Base-by-base conservation (phyloP, 2,113 vertebrate species). In the Corvus cornix region DNA sequence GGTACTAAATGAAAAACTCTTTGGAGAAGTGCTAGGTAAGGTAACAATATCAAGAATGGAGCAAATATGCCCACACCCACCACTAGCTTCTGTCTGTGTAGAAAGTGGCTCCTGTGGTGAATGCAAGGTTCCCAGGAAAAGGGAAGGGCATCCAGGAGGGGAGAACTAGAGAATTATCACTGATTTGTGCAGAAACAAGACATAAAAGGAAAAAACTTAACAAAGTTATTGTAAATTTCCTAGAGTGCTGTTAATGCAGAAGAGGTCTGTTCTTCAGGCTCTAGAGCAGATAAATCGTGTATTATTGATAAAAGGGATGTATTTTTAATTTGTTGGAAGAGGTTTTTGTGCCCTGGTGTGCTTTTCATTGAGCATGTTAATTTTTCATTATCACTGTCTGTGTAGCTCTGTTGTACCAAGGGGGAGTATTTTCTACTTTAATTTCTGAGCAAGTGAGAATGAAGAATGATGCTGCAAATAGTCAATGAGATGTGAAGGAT, bases 381-480 rank as follows among this genome's bases (percentile, higher is more conserved):
- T 86, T 95, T 96, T 96, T 96, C 75, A 88, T 96, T 94, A 74
- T 74, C 15, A 3, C 73, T 83, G 1, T 79, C 16, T 86, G 18
- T 58, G 70, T 70, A 77, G 62, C 53, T 86, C 60, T 49, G 26
- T 67, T 55, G 46, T 93, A 81, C 58, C 52, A 68, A 95, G 64
- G 59, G 51, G 53, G 75, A 82, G 6, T n/a, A n/a, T 88, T 90
- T 95, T 84, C 58, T 91, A 7, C 77, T 81, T 68, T 82, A 46
- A 86, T 94, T 97, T 95, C 46, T 84, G 53, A 81, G 67, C 59
- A 95, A 88, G 82, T 75, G 74, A 82, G 72, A 89, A 51, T 48
- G 53, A 58, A 93, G 46, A 78, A 52, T 58, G 70, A 48, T 68
- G 67, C 68, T 91, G 60, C 63, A 91, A 15, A 72, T 79, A 63